Base-by-base conservation (phyloP, 23 tunicate species). In the Halocynthia aurantium region DNA sequence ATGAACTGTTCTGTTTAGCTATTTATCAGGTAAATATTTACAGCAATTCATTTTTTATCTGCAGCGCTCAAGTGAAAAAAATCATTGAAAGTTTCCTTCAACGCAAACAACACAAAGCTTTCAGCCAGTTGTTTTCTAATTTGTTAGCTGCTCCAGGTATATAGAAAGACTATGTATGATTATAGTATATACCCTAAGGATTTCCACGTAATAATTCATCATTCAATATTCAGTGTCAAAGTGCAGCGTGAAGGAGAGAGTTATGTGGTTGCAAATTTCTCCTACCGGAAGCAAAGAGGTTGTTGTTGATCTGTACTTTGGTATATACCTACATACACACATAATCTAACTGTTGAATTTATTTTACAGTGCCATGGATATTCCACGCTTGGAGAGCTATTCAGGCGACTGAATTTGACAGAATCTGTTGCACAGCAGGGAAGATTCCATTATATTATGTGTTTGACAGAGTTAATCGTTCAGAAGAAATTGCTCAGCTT, bases 111-210 rank as follows among this genome's bases (percentile, higher is more conserved):
- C 82, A 85, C 18, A 85, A 86, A 55, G 81, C 78, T 55, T 72
- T 76, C 71, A 60, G 55, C 57, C 80, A 78, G 61, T 63, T 76
- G 67, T 85, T 85, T 81, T 77, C 77, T 53, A 81, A 74, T 57
- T 40, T 91, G 20, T 81, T 91, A 52, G 85, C 97, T 22, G 97
- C 97, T 6, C 97, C 97, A 76, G 90, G 97, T 91, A 56, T 18
- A 52, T 65, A 10, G 15, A 40, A 11, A 62, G 31, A 12, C 22
- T 15, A 19, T 40, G 17, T 22, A 10, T 76, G 76, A n/a, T 61
- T 50, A 10, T 76, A 62, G 22, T 13, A 13, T 60, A 18, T 13
- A 11, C 55, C 17, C n/a, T 31, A 51, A 17, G 13, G 57, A 15
- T 13, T 17, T 76, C 9, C 49, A 18, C 67, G 62, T 15, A 22